Conservation (phyloP, 2,797 vertebrate species). For the Hyperoplus immaculatus region DNA sequence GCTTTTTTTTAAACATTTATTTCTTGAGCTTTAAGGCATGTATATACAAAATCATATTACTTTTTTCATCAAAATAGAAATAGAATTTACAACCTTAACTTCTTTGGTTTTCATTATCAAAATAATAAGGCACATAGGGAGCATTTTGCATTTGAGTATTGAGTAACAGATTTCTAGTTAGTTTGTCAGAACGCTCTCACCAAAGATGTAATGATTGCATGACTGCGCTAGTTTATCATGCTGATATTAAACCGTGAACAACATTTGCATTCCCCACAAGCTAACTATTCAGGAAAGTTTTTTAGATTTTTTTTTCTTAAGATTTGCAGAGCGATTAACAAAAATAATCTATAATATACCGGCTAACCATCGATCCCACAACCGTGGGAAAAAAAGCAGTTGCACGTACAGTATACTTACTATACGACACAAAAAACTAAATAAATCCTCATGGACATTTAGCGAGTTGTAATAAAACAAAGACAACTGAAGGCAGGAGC, state of each 20-base stretch:
- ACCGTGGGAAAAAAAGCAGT: slow-evolving; percentile 25
- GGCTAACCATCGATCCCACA: slow-evolving; percentile 30
- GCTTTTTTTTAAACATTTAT: slow-evolving; percentile 50
- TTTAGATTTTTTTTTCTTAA: slow-evolving; percentile 47
- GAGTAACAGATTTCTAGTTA: slow-evolving; percentile 36
- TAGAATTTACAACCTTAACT: slow-evolving; percentile 69
- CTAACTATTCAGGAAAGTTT: slow-evolving; percentile 47
- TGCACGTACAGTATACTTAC: slow-evolving; percentile 14
- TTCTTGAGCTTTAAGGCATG: slow-evolving; percentile 76
- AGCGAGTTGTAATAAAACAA: slow-evolving; percentile 26
- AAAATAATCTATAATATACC: slow-evolving; percentile 59
- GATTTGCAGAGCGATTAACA: slow-evolving; percentile 60
- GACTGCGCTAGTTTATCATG: slow-evolving; percentile 12
- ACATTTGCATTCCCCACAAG: slow-evolving; percentile 48
- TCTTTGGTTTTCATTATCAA: slow-evolving; percentile 79
- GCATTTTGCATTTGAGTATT: slow-evolving; percentile 48
- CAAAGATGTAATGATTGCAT: slow-evolving; percentile 45
- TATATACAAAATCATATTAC: slow-evolving; percentile 67
- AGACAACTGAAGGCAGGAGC: slow-evolving; percentile 40
- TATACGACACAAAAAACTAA: slow-evolving; percentile 33
- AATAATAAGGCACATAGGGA: slow-evolving; percentile 80
- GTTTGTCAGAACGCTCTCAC: slow-evolving; percentile 52
- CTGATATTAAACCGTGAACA: slow-evolving; percentile 59
- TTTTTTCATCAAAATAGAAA: slow-evolving; percentile 65
- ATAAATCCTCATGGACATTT: slow-evolving; percentile 24